Conservation (phyloP, 2,797 vertebrate genomes). For the Galagoides demidoff region DNA sequence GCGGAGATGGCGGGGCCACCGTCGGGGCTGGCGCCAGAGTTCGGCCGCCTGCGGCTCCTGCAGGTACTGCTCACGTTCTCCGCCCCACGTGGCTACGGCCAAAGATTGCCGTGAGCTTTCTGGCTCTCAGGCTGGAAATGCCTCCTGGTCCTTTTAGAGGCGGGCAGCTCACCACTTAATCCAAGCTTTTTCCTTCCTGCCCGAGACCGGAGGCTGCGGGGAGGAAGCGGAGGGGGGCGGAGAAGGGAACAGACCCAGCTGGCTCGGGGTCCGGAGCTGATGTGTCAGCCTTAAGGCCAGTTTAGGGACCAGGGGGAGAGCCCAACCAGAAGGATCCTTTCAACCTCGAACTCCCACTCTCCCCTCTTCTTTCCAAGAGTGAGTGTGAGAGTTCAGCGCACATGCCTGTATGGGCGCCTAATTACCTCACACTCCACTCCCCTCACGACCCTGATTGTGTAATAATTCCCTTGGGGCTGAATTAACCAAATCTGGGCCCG, state of each 20-base stretch:
- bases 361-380: neutral
- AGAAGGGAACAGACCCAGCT: neutral
- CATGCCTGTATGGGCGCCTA: neutral
- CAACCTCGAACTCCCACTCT: neutral
- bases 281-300: neutral
- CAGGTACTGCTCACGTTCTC: constrained; percentile 68
- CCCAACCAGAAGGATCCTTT: neutral
- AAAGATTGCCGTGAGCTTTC: constrained; percentile 71
- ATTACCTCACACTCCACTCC: neutral
- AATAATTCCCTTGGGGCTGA: constrained; percentile 21
- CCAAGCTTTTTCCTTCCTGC: constrained; percentile 28
- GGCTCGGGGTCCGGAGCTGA: neutral
- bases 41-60: constrained; percentile 38
- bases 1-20: constrained; percentile 65
- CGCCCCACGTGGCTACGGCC: constrained; percentile 72
- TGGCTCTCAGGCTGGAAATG: constrained; percentile 58
- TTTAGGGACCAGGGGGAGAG: neutral
- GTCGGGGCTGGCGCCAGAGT: constrained; percentile 76
- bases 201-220: neutral
- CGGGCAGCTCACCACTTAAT: constrained; percentile 64
- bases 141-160: constrained; percentile 65
- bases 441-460: neutral
- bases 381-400: neutral
- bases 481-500: constrained; percentile 56
- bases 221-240: neutral